Evolutionary conservation across 2,797 vertebrate species (phyloP), one percentile per base, ranked within the genome.

Genomic region (Micrastur ruficollis): DNA sequence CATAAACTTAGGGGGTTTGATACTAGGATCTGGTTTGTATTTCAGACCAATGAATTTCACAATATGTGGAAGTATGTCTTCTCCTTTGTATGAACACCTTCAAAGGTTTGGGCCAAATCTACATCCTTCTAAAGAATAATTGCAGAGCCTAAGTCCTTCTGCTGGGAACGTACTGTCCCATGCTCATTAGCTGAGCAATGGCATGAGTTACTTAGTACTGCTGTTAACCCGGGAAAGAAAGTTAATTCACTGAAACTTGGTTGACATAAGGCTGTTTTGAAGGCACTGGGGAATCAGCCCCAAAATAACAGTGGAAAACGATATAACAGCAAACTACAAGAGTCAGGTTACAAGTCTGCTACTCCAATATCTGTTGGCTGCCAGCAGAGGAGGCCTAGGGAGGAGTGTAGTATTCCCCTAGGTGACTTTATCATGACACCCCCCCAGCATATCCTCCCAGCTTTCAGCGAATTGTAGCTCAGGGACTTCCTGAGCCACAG

Each of bases 381-480:
- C 68, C 66, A 47, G 62, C 66, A 56, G 53, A 65, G 61, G 65
- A 83, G 80, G 53, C 72, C 46, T 21, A 27, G 49, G 26, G 27
- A 83, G 62, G 26, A 78, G 46, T 34, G 38, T 65, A 90, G 21
- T 46, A 11, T 92, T 93, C 95, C 72, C n/a, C 29, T 53, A 32
- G 52, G 32, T 78, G 73, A 67, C 56, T 95, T 90, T 68, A 52
- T 53, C 12, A 0, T 52, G 53, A 65, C 56, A 59, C 11, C 83
- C 62, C 85, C 50, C 15, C 13, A 36, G 66, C 73, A 65, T 61
- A 71, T 90, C 62, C 70, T 93, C n/a, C 23, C 47, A 90, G 79
- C 90, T 96, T 97, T 96, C 94, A 96, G 76, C 92, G 93, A 84
- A 94, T 86, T 81, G 86, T 95, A 79, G 83, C 70, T 93, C 61